Evolutionary conservation across 2,797 vertebrate genomes (phyloP).

Genomic region (Neosilurus hyrtlii): DNA sequence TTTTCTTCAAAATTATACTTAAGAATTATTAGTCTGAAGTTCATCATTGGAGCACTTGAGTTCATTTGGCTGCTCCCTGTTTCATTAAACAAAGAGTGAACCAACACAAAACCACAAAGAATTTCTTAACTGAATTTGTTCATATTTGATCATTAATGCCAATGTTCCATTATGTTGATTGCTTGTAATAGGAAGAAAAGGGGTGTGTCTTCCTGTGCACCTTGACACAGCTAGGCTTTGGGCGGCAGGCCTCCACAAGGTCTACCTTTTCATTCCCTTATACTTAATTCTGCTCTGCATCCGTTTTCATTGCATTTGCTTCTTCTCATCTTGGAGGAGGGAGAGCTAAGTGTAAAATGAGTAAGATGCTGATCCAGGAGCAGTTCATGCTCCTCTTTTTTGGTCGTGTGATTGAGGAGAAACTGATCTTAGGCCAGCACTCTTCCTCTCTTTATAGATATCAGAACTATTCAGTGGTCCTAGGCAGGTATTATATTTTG

Average conservation of each 20-base stretch:
- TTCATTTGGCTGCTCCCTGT: constrained; percentile 82
- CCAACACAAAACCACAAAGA: constrained; percentile 45
- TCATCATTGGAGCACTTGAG: constrained; percentile 80
- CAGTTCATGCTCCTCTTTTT: constrained; percentile 19
- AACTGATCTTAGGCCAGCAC: constrained; percentile 47
- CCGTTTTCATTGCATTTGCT: constrained; percentile 97
- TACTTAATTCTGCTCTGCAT: constrained; percentile 99
- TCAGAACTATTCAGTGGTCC: constrained; percentile 28
- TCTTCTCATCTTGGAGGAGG: constrained; percentile 89
- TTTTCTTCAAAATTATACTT: constrained; percentile 55
- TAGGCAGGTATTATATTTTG: constrained; percentile 70
- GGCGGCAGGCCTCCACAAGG: constrained; percentile 99
- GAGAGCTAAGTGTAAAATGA: constrained; percentile 66
- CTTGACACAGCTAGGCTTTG: constrained; percentile 99
- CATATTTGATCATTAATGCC: constrained; percentile 99
- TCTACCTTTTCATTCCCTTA: constrained; percentile 99
- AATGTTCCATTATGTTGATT: constrained; percentile 99
- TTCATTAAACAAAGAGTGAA: constrained; percentile 47
- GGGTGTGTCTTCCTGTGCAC: constrained; percentile 99
- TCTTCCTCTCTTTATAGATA: constrained; percentile 23
- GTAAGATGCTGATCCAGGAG: constrained; percentile 46
- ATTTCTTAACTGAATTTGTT: constrained; percentile 91
- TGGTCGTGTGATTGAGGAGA: constrained; percentile 13
- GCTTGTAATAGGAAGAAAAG: constrained; percentile 99
- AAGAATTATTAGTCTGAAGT: constrained; percentile 57